Evolutionary conservation across 2,113 vertebrate genomes (phyloP).

Genomic region (Sceloporus undulatus): DNA sequence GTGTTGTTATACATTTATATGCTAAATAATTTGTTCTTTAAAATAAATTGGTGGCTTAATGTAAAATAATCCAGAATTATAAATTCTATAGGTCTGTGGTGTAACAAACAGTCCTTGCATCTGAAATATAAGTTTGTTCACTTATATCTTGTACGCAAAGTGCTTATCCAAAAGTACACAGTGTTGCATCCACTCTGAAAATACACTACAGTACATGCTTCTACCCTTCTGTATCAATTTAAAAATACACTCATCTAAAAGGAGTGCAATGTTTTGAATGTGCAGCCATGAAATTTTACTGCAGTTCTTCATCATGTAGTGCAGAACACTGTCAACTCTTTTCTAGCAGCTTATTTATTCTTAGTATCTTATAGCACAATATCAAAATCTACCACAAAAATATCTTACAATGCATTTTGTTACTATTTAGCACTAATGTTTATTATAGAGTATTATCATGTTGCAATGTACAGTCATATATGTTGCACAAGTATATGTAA

Average conservation of each 20-base stretch:
- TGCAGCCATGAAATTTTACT: conserved; percentile 3
- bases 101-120: background rate
- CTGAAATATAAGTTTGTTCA: conserved; percentile 14
- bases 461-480: too few relatives aligned
- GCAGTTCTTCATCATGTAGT: background rate
- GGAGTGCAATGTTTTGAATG: conserved; percentile 24
- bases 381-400: background rate
- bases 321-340: background rate
- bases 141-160: conserved; percentile 1
- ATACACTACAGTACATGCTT: conserved; percentile 11
- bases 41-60: background rate
- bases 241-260: conserved; percentile 35
- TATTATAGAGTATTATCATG: too few relatives aligned
- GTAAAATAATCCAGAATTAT: background rate
- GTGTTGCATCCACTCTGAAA: conserved; percentile 9
- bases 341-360: background rate
- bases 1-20: too few relatives aligned
- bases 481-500: too few relatives aligned
- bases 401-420: background rate
- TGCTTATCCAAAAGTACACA: background rate
- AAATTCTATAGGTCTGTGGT: background rate
- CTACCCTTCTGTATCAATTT: conserved; percentile 7
- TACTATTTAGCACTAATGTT: too few relatives aligned
- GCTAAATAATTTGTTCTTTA: background rate
- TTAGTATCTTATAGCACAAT: background rate